Conservation (phyloP, 2,888 invertebrate genomes). For the Sclerodermus sp. region DNA sequence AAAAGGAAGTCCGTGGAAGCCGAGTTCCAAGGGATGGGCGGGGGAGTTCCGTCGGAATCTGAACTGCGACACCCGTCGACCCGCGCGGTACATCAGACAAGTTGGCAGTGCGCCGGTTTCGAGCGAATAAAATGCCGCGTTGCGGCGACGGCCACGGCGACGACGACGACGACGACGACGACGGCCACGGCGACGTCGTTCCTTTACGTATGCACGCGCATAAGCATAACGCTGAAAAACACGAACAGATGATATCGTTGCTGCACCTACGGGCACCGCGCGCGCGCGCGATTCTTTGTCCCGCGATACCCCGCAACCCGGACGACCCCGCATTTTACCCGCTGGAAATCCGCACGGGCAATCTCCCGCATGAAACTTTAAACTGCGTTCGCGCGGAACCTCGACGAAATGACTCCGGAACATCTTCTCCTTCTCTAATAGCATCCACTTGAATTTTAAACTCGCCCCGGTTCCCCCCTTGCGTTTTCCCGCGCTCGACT, state of each 20-base stretch:
- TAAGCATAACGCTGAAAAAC: slow-evolving; percentile 52
- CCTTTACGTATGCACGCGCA: slow-evolving; percentile 46
- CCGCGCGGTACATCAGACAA: slow-evolving; percentile 28
- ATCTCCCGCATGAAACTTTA: slow-evolving; percentile 34
- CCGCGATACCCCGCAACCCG: slow-evolving; percentile 28
- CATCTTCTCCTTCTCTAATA: no score
- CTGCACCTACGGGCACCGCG: slow-evolving; percentile 51
- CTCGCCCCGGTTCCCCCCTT: no score
- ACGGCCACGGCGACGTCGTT: slow-evolving; percentile 2
- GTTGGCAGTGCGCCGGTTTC: no score
- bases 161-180: no score
- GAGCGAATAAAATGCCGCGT: no score
- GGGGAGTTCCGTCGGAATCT: slow-evolving; percentile 23
- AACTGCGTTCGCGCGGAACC: no score
- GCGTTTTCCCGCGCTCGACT: no score
- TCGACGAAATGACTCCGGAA: no score
- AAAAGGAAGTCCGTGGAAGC: slow-evolving; percentile 1
- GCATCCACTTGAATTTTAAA: no score
- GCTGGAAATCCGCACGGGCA: slow-evolving; percentile 28
- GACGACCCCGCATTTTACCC: slow-evolving; percentile 37
- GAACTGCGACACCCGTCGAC: slow-evolving; percentile 23
- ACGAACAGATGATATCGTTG: slow-evolving; percentile 55
- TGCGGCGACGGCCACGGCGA: no score
- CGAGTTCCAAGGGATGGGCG: slow-evolving; percentile 1
- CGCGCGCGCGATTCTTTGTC: slow-evolving; percentile 49